phyloP scores from a whole-genome alignment of 2,888 invertebrate species.

The Vesta saturnalis region DNA sequence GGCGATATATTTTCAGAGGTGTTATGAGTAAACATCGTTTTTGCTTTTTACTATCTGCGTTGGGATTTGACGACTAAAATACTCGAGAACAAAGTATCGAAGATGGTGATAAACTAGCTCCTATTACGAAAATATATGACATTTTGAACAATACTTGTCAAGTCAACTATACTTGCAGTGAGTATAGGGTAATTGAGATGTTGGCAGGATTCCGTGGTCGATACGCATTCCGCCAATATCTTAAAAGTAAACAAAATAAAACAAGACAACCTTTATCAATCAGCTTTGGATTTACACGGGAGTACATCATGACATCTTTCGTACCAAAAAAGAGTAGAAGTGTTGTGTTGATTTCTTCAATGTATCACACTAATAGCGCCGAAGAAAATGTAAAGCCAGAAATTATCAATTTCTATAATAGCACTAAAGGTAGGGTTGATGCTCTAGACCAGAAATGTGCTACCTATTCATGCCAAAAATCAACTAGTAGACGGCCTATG shows the following conservation, averaged over 20 bases:
- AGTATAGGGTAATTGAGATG: not conserved
- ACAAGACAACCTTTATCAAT: not conserved
- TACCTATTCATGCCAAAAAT: not conserved
- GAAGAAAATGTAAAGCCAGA: slow-evolving; percentile 21
- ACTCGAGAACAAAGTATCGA: slow-evolving; percentile 13
- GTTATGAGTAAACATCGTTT: slow-evolving; percentile 16
- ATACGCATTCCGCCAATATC: not conserved
- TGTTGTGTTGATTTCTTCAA: slow-evolving; percentile 7
- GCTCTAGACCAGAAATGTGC: slow-evolving; percentile 12
- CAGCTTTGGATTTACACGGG: not conserved
- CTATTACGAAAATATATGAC: too few relatives aligned
- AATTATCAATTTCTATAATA: slow-evolving; percentile 17
- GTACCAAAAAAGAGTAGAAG: slow-evolving; percentile 1
- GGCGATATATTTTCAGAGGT: slow-evolving; percentile 16
- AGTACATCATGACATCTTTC: not conserved
- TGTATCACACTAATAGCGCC: slow-evolving; percentile 14
- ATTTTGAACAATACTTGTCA: not conserved
- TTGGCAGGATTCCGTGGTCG: not conserved
- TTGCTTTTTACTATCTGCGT: slow-evolving; percentile 7
- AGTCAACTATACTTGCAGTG: not conserved
- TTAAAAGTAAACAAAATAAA: slow-evolving; percentile 9
- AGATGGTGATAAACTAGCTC: slow-evolving; percentile 17
- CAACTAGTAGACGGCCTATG: too few relatives aligned
- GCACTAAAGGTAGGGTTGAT: slow-evolving; percentile 16
- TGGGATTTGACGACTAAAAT: slow-evolving; percentile 4